These are phyloP conservation scores for Phalacrocorax pelagicus DNA, from an alignment of 2,113 vertebrate species.

Conservation along the genomic window DNA sequence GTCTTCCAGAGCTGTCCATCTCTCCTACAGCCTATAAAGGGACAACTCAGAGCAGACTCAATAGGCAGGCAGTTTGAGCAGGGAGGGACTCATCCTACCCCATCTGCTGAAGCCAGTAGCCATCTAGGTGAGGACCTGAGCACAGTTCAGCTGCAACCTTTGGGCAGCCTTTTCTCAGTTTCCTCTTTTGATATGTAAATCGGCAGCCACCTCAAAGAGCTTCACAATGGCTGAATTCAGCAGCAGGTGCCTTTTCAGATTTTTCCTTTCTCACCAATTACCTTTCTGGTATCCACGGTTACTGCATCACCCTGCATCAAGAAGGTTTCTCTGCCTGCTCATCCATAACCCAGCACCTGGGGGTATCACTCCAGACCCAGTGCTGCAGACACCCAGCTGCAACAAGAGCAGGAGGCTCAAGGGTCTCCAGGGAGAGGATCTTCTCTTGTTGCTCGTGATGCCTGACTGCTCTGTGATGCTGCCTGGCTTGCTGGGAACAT, in stretches of 20 bases:
- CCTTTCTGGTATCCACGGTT: conserved; percentile 24
- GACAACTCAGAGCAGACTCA: neutral
- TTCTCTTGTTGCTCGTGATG: neutral
- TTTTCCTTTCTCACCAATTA: neutral
- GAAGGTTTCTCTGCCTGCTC: neutral
- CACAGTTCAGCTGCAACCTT: neutral
- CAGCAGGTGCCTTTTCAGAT: conserved; percentile 20
- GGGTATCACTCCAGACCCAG: neutral
- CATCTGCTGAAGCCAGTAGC: neutral
- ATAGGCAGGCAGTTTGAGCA: neutral
- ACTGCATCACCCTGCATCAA: neutral
- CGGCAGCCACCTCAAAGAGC: conserved; percentile 37
- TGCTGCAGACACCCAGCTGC: neutral
- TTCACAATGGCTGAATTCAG: neutral
- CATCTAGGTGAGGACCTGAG: neutral
- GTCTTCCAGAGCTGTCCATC: neutral
- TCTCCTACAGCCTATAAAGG: neutral
- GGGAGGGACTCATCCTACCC: neutral
- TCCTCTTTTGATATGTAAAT: conserved; percentile 65
- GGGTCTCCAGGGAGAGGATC: neutral
- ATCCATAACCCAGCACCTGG: accelerated
- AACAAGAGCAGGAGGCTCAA: neutral
- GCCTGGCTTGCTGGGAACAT: neutral
- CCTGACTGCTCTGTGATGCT: neutral
- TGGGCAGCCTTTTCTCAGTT: neutral